Evolutionary conservation across 2,113 vertebrate genomes (phyloP).

Genomic region (Festucalex cinctus): DNA sequence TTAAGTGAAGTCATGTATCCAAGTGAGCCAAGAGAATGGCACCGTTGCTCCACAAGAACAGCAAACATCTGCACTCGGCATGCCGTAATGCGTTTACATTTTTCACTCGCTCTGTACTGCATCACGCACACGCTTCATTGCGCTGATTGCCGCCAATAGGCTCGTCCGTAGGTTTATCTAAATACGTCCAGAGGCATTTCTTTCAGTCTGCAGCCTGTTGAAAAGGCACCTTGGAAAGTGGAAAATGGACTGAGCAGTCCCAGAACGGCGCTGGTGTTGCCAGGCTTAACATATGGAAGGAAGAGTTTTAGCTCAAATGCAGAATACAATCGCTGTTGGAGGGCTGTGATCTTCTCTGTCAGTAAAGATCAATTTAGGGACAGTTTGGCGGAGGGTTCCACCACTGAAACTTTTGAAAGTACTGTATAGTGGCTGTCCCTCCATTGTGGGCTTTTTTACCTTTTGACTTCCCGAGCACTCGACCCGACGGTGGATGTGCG

Average conservation of each 20-base stretch:
- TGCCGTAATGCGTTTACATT: conserved; percentile 6
- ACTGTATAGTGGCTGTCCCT: conserved; percentile 6
- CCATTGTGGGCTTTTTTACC: not conserved
- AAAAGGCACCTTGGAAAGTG: not conserved
- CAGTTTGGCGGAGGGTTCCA: not conserved
- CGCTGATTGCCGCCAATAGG: not conserved
- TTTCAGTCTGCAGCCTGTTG: not conserved
- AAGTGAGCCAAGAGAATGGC: not conserved
- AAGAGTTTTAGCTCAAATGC: not conserved
- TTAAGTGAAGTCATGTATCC: not conserved
- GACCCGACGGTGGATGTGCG: conserved; percentile 55
- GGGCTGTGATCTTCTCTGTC: not conserved
- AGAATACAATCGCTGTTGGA: not conserved
- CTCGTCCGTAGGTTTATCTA: not conserved
- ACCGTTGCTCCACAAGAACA: not conserved
- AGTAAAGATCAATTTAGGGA: not conserved
- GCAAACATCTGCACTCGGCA: conserved; percentile 4
- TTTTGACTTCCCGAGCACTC: conserved; percentile 14
- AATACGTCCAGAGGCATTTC: not conserved
- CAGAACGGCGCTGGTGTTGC: not conserved
- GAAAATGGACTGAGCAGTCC: not conserved
- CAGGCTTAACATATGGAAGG: conserved; percentile 7
- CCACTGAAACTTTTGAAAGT: conserved; percentile 21
- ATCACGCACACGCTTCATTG: not conserved
- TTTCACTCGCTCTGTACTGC: conserved; percentile 3